A percentile compares a stretch with the other conserved stretches of the same genome.
Evolutionary conservation across 2,113 vertebrate species (phyloP).

Genomic region (Pardalotus punctatus): DNA sequence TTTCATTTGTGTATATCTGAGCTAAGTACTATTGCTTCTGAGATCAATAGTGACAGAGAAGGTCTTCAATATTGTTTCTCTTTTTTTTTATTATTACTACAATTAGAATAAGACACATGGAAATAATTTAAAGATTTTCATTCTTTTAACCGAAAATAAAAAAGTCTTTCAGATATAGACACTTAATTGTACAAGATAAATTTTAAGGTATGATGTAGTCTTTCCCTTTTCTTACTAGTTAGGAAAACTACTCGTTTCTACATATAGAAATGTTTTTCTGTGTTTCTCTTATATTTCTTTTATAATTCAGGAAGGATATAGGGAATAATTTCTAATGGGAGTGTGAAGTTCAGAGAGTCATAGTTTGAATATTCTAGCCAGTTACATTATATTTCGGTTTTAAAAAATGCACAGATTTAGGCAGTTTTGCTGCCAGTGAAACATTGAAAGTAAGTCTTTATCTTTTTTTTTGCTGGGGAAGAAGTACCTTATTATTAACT

Average conservation of each 20-base stretch:
- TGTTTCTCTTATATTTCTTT: background rate
- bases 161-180: background rate
- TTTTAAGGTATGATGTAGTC: background rate
- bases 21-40: background rate
- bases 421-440: background rate
- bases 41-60: background rate
- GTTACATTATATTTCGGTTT: background rate
- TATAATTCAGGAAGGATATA: background rate
- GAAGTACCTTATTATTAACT: background rate
- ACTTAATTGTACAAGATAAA: background rate
- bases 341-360: background rate
- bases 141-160: background rate
- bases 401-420: background rate
- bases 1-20: background rate
- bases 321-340: background rate
- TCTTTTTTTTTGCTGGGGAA: background rate
- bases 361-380: background rate
- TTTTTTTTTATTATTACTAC: background rate
- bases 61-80: background rate
- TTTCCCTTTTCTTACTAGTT: background rate
- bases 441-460: background rate
- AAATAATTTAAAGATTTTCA: background rate
- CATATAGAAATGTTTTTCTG: background rate
- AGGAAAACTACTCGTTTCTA: background rate
- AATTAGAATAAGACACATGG: background rate